Evolutionary conservation across 1,140 invertebrate species (phyloP).

Genomic region (Diachasmimorpha longicaudata): DNA sequence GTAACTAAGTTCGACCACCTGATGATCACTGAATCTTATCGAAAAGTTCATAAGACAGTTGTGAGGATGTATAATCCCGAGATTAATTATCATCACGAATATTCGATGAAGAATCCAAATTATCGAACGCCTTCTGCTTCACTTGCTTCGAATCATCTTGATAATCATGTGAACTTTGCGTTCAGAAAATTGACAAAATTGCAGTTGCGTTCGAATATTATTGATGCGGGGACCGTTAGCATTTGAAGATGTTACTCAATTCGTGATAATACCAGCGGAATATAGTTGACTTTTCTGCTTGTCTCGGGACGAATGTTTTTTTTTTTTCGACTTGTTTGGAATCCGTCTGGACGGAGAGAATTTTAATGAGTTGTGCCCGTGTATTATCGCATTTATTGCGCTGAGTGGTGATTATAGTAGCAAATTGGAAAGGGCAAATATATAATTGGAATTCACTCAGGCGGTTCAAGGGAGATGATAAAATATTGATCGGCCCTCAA

Average conservation of each 20-base stretch:
- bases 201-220: background rate
- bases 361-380: background rate
- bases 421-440: background rate
- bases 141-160: background rate
- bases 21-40: background rate
- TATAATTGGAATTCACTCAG: too few species aligned
- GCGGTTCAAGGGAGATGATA: too few species aligned
- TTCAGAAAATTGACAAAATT: constrained; percentile 14
- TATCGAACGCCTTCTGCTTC: background rate
- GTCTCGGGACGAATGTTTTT: background rate
- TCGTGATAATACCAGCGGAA: background rate
- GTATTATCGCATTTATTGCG: background rate
- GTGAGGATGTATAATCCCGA: background rate
- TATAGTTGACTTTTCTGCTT: background rate
- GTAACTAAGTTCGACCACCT: background rate
- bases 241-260: background rate
- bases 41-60: background rate
- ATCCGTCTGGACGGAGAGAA: background rate
- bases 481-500: too few species aligned
- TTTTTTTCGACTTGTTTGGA: background rate
- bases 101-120: background rate
- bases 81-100: background rate
- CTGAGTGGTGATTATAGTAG: background rate
- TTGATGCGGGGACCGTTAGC: background rate
- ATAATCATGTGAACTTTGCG: constrained; percentile 14